Conservation (phyloP, 2,888 invertebrate species). For the Tinea semifulvella region DNA sequence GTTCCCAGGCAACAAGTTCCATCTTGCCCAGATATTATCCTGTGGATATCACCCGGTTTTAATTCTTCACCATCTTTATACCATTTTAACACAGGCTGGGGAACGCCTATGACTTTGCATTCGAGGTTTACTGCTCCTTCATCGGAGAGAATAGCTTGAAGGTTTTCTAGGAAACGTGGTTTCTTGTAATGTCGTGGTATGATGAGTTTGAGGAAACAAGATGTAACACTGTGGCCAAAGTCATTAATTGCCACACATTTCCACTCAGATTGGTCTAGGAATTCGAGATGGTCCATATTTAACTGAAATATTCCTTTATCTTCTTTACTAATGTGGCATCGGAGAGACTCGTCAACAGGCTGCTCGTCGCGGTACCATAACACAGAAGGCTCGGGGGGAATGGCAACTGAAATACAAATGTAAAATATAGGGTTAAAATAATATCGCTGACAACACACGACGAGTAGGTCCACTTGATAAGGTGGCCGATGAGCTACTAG, state of each 20-base stretch:
- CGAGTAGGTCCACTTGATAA: too few relatives aligned
- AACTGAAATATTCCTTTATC: conserved; percentile 77
- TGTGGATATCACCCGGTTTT: conserved; percentile 90
- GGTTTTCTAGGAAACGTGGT: conserved; percentile 85
- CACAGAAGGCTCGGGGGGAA: conserved; percentile 81
- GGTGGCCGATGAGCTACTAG: too few relatives aligned
- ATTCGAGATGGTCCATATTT: conserved; percentile 77
- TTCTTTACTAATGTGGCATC: conserved; percentile 74
- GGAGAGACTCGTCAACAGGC: conserved; percentile 72
- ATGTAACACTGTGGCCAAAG: conserved; percentile 88
- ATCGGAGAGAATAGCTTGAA: conserved; percentile 85
- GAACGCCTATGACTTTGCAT: conserved; percentile 92
- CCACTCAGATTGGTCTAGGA: conserved; percentile 91
- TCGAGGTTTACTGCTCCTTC: conserved; percentile 92
- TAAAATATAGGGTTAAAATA: too few relatives aligned
- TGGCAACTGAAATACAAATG: conserved; percentile 71
- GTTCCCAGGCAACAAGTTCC: conserved; percentile 90
- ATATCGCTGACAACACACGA: too few relatives aligned
- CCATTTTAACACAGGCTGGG: conserved; percentile 90
- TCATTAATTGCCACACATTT: conserved; percentile 91
- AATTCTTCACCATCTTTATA: conserved; percentile 90
- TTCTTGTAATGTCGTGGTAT: conserved; percentile 91
- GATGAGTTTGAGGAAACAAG: conserved; percentile 83
- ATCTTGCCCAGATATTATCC: conserved; percentile 89
- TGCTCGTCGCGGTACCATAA: conserved; percentile 91